Evolutionary conservation across 2,888 invertebrate species (phyloP).

Genomic region (Sarcophaga caerulescens): DNA sequence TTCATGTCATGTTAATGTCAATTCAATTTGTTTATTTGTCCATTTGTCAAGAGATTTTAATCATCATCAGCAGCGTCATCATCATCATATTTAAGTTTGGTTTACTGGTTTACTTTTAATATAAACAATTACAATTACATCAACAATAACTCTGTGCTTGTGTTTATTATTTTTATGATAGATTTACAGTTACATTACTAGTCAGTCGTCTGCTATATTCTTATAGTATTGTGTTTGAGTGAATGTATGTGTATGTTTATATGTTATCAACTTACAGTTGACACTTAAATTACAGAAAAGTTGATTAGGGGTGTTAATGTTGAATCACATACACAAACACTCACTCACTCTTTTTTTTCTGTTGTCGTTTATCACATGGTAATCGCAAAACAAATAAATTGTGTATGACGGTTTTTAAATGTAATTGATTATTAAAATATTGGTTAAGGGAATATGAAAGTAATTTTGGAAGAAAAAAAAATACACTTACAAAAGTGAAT

Average conservation of each 20-base stretch:
- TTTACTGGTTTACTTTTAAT: conserved; percentile 57
- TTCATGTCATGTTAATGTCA: conserved; percentile 67
- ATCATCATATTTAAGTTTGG: conserved; percentile 57
- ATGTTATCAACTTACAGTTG: neutral
- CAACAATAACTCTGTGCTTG: conserved; percentile 8
- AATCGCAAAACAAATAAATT: conserved; percentile 45
- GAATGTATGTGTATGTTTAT: neutral
- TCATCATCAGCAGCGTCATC: conserved; percentile 25
- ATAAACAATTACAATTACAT: neutral
- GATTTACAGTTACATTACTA: too few relatives aligned
- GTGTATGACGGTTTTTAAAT: neutral
- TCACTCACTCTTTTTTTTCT: neutral
- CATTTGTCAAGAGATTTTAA: conserved; percentile 68
- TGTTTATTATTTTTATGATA: too few relatives aligned
- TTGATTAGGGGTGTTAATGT: conserved; percentile 63
- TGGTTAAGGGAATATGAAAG: neutral
- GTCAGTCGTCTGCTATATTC: neutral
- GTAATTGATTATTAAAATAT: conserved; percentile 31
- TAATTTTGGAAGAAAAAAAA: too few relatives aligned
- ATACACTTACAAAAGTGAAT: too few relatives aligned
- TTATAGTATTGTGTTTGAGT: neutral
- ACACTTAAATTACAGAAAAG: conserved; percentile 25
- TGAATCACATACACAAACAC: neutral
- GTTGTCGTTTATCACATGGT: conserved; percentile 4
- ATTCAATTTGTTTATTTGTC: conserved; percentile 65